Evolutionary conservation across 2,113 vertebrate genomes (phyloP), one percentile per base, ranked within the genome.

Genomic region (Odocoileus hemionus): DNA sequence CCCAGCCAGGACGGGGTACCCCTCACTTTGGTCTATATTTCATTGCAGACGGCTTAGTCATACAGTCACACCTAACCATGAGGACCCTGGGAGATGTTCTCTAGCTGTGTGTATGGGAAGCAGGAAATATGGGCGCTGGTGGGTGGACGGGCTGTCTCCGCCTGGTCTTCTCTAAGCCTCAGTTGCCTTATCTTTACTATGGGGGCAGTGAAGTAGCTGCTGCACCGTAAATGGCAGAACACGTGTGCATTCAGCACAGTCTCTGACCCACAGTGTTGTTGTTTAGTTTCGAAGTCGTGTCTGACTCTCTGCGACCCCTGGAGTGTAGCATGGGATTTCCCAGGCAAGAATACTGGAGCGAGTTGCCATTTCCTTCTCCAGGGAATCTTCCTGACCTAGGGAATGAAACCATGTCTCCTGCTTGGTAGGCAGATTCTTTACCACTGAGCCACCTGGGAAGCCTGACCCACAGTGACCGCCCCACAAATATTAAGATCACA

Each of bases 391-490:
- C 67, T 19, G 5, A 5, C 4, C n/a, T 10, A 23, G 67, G 67
- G 67, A 70, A 3, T 70, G n/a, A 39, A 70, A n/a, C n/a, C 67
- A 70, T 1, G 67, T 70, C 67, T 70, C 67, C n/a, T 36, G 67
- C 19, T 70, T 70, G 67, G 5, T 39, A 70, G 67, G 67, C n/a
- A 70, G n/a, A 23, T 39, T 70, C 67, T 70, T 39, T 39, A 39
- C 67, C 67, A 70, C n/a, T 70, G 67, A 39, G 67, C 19, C 19
- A 39, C n/a, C n/a, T 70, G 67, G 67, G 67, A 70, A 36, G n/a
- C 9, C n/a, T 70, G 64, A 36, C 58, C 52, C 30, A 0, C 0
- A 1, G 28, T 0, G 50, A 36, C 5, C 7, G 7, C 70, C 83
- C 26, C 11, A 14, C 33, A 33, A 14, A n/a, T 23, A 33, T 8